phyloP scores from a whole-genome alignment of 2,797 vertebrate species.

The Epinephelus malabaricus region DNA sequence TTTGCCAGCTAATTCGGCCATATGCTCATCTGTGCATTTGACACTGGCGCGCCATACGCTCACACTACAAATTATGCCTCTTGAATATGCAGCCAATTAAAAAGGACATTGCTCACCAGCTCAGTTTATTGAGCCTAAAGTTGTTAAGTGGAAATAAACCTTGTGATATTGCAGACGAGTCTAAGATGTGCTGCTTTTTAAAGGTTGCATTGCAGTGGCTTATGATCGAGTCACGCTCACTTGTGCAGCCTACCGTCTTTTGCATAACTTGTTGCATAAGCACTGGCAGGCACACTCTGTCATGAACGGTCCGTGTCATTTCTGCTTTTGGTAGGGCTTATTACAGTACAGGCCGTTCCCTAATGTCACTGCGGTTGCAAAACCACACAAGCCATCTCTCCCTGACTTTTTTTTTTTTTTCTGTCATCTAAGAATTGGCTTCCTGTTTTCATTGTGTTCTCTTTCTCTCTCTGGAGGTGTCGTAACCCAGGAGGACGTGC shows the following conservation, averaged over 20 bases:
- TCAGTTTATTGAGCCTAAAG: conserved; percentile 19
- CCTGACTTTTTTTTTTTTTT: conserved; percentile 39
- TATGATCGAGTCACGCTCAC: conserved; percentile 63
- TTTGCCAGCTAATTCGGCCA: conserved; percentile 74
- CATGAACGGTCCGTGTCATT: conserved; percentile 69
- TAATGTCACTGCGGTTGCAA: conserved; percentile 82
- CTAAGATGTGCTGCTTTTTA: conserved; percentile 48
- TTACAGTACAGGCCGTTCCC: conserved; percentile 85
- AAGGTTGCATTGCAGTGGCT: conserved; percentile 57
- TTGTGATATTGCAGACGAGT: conserved; percentile 33
- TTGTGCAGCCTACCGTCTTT: conserved; percentile 64
- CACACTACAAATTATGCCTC: conserved; percentile 52
- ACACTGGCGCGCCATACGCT: conserved; percentile 65
- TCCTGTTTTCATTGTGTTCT: conserved; percentile 87
- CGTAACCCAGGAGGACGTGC: conserved; percentile 75
- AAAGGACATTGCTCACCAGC: conserved; percentile 25
- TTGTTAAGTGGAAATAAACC: conserved; percentile 41
- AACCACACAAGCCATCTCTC: conserved; percentile 76
- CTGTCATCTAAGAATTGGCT: conserved; percentile 84
- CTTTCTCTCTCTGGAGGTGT: conserved; percentile 74
- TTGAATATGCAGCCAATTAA: conserved; percentile 70
- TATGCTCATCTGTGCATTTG: conserved; percentile 77
- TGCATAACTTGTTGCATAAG: conserved; percentile 84
- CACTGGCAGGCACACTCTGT: conserved; percentile 77
- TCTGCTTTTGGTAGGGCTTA: conserved; percentile 76